Percentiles rank a stretch among this genome's conserved stretches.
phyloP scores from a whole-genome alignment of 2,113 vertebrate species.

The Barbus barbus region DNA sequence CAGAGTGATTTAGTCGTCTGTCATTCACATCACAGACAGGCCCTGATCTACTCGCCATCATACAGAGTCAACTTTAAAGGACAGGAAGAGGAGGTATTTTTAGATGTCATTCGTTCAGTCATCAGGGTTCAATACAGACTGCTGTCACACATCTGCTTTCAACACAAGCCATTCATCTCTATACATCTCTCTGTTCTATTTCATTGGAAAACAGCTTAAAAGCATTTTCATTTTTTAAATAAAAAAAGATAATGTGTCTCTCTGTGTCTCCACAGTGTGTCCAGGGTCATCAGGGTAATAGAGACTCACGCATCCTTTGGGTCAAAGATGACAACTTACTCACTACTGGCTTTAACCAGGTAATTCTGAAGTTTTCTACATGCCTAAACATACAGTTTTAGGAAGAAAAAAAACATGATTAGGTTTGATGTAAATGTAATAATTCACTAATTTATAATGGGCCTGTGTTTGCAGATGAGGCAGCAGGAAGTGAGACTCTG shows the following conservation, averaged over 20 bases:
- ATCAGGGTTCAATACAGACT: slow-evolving; percentile 29
- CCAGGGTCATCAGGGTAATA: slow-evolving; percentile 73
- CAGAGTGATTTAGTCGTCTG: slow-evolving; percentile 52
- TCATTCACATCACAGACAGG: slow-evolving; percentile 55
- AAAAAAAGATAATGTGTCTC: neutral
- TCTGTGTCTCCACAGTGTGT: slow-evolving; percentile 60
- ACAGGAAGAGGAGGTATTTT: slow-evolving; percentile 4
- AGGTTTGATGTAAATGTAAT: neutral
- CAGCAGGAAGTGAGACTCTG: slow-evolving; percentile 87
- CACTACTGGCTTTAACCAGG: slow-evolving; percentile 90
- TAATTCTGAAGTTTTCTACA: slow-evolving; percentile 59
- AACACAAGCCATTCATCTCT: neutral
- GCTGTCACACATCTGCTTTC: slow-evolving; percentile 5
- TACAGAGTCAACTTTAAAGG: neutral
- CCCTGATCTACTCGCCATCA: slow-evolving; percentile 58
- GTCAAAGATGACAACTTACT: slow-evolving; percentile 80
- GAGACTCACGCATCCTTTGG: slow-evolving; percentile 86
- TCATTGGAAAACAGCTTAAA: neutral
- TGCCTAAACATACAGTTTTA: neutral
- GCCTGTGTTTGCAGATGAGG: slow-evolving; percentile 76
- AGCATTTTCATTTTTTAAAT: no score
- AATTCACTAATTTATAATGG: neutral
- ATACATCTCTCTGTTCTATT: neutral
- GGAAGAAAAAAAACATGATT: neutral
- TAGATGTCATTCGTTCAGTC: slow-evolving; percentile 48